Evolutionary conservation across 2,797 vertebrate genomes (phyloP).

Genomic region (Manis crassicaudata): DNA sequence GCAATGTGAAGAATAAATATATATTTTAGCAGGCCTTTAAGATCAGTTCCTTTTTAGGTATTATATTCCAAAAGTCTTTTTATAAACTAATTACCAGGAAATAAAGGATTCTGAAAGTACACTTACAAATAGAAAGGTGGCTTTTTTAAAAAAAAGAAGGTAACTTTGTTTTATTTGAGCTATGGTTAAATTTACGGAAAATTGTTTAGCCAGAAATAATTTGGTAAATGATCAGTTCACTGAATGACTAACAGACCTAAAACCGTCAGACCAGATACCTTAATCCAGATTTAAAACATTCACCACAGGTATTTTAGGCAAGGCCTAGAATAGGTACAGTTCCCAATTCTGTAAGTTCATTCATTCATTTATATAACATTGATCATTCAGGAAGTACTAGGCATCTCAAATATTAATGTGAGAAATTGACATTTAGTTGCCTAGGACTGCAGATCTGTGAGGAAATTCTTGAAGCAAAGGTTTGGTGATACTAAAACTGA

Average conservation of each 20-base stretch:
- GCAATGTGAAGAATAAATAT: background rate
- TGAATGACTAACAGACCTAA: background rate
- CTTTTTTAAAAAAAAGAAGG: too few relatives aligned
- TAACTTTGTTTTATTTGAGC: background rate
- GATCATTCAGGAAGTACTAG: background rate
- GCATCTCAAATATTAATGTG: background rate
- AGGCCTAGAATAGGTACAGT: background rate
- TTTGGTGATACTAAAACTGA: background rate
- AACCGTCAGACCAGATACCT: conserved; percentile 1
- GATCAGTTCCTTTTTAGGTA: background rate
- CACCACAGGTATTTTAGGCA: background rate
- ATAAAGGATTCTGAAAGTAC: background rate
- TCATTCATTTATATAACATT: background rate
- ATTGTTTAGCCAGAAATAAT: background rate
- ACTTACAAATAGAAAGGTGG: background rate
- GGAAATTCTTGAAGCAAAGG: background rate
- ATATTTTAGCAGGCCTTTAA: background rate
- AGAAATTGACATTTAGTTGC: background rate
- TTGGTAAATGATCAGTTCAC: conserved; percentile 11
- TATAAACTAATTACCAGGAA: conserved; percentile 4
- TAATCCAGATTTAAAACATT: conserved; percentile 18
- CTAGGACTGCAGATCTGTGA: background rate
- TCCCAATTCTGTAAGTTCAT: background rate
- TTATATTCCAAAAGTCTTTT: conserved; percentile 27
- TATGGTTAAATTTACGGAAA: conserved; percentile 49